These are phyloP conservation scores for Notolabrus celidotus DNA, from an alignment of 2,797 vertebrate species.

Conservation along the genomic window DNA sequence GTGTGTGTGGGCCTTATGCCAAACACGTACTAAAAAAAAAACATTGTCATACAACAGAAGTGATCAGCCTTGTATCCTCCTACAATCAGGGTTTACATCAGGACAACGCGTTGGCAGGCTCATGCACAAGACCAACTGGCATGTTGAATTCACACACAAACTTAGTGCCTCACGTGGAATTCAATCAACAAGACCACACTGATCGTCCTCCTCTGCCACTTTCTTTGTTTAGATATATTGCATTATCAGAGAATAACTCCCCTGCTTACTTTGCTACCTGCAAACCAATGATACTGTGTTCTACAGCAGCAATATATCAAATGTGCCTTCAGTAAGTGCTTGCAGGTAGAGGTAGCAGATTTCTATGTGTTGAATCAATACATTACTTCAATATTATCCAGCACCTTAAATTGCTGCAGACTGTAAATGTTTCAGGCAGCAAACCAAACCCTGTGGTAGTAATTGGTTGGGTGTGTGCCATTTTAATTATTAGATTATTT, in stretches of 20 bases:
- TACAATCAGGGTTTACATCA: not conserved
- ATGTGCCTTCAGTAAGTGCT: not conserved
- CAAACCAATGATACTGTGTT: not conserved
- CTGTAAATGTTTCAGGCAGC: not conserved
- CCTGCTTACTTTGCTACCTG: not conserved
- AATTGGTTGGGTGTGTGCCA: not conserved
- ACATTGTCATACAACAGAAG: not conserved
- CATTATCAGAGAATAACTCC: not conserved
- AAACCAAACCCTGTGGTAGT: not conserved
- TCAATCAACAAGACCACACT: not conserved
- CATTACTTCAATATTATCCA: not conserved
- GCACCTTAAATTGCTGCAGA: not conserved
- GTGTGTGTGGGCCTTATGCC: not conserved
- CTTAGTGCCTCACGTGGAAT: not conserved
- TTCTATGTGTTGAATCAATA: not conserved
- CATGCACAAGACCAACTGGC: not conserved
- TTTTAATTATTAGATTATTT: not conserved
- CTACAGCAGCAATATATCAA: not conserved
- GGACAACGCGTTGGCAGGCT: not conserved
- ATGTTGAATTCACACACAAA: not conserved
- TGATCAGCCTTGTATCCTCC: not conserved
- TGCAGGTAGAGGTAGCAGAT: not conserved
- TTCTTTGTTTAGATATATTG: no score
- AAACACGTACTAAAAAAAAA: not conserved
- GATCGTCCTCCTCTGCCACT: no score